These are phyloP conservation scores for Rhinichthys klamathensis DNA, from an alignment of 2,113 vertebrate species.

Conservation along the genomic window DNA sequence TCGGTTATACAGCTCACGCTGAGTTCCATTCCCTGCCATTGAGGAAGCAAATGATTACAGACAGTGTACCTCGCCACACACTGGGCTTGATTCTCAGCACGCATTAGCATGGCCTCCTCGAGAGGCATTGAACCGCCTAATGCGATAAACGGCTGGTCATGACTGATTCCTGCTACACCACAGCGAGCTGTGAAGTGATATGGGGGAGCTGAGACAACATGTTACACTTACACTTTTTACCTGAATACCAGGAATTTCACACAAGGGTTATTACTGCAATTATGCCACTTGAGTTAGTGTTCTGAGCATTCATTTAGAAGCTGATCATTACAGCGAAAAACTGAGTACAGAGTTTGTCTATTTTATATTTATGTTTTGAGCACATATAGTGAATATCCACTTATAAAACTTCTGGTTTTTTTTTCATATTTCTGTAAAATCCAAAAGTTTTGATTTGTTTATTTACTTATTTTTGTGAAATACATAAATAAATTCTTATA, in stretches of 20 bases:
- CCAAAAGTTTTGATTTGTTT: neutral
- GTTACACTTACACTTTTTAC: neutral
- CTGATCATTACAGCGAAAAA: neutral
- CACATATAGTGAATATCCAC: neutral
- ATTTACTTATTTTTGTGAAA: neutral
- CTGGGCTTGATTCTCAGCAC: slow-evolving; percentile 7
- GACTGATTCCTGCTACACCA: slow-evolving; percentile 25
- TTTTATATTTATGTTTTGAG: neutral
- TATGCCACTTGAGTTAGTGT: neutral
- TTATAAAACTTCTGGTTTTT: neutral
- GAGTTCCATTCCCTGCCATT: slow-evolving; percentile 2
- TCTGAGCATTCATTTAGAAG: neutral
- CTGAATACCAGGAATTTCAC: neutral
- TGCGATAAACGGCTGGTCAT: slow-evolving; percentile 41
- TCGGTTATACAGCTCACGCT: neutral
- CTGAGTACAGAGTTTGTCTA: neutral
- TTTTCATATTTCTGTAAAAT: no score
- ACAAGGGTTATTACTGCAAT: neutral
- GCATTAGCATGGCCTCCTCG: slow-evolving; percentile 29
- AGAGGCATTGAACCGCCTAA: slow-evolving; percentile 37
- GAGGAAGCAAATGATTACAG: slow-evolving; percentile 28
- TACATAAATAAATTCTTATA: no score
- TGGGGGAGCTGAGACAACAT: slow-evolving; percentile 11
- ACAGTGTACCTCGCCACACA: neutral
- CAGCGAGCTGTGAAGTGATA: slow-evolving; percentile 33